Evolutionary conservation across 2,113 vertebrate genomes (phyloP).

Genomic region (Leucopsar rothschildi): DNA sequence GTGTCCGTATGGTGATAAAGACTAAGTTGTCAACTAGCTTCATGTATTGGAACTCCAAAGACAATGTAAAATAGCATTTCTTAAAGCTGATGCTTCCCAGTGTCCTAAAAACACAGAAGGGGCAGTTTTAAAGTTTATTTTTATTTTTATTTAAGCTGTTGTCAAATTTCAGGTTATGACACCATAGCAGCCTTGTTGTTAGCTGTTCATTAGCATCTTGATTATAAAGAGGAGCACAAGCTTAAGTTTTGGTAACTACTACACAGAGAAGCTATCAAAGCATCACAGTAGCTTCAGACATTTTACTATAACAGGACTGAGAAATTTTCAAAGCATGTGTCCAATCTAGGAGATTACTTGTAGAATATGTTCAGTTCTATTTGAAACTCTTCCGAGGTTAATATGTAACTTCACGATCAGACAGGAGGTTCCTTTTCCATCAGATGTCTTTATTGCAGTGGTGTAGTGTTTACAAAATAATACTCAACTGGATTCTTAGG

Average conservation of each 20-base stretch:
- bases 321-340: not conserved
- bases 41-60: not conserved
- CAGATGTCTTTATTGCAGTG: not conserved
- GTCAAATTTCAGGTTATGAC: not conserved
- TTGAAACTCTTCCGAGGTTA: not conserved
- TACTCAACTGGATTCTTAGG: not conserved
- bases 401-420: not conserved
- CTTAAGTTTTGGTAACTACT: not conserved
- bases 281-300: not conserved
- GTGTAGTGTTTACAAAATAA: not conserved
- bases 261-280: not conserved
- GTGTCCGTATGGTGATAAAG: not conserved
- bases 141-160: not conserved
- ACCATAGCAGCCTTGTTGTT: not conserved
- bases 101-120: not conserved
- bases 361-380: not conserved
- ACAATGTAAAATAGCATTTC: not conserved
- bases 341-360: not conserved
- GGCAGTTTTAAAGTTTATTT: not conserved
- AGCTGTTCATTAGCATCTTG: not conserved
- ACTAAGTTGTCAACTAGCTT: not conserved
- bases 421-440: not conserved
- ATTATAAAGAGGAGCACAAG: not conserved
- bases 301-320: not conserved
- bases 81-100: not conserved